Conservation (phyloP, 2,888 invertebrate genomes). For the Nipponacmea schrenckii region DNA sequence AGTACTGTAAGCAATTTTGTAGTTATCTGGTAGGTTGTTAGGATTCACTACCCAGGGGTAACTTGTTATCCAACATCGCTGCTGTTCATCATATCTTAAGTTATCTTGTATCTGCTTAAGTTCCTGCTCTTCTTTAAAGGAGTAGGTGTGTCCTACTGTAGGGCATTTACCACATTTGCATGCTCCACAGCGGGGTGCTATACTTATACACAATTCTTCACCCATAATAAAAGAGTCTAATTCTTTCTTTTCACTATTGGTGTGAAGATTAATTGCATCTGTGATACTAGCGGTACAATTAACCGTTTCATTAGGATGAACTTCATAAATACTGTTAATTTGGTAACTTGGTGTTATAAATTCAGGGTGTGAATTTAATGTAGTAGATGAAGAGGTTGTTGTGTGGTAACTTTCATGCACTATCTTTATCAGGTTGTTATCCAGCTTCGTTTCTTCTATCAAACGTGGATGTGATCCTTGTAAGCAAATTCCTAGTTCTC, state of each 20-base stretch:
- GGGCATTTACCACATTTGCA: conserved; percentile 18
- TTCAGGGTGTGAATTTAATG: background rate
- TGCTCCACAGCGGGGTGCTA: conserved; percentile 11
- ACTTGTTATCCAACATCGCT: conserved; percentile 12
- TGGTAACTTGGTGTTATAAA: background rate
- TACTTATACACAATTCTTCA: conserved; percentile 15
- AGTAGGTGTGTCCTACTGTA: conserved; percentile 20
- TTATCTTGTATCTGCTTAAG: conserved; percentile 14
- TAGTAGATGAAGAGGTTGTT: background rate
- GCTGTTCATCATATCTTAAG: conserved; percentile 9
- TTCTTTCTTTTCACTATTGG: background rate
- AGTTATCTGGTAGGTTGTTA: conserved; percentile 15
- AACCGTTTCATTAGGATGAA: background rate
- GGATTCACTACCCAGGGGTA: conserved; percentile 20
- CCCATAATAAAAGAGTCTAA: conserved; percentile 8
- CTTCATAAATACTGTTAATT: background rate
- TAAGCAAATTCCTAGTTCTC: conserved; percentile 1
- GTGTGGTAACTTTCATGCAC: background rate
- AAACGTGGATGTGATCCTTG: conserved; percentile 8
- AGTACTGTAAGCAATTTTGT: conserved; percentile 9
- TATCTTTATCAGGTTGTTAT: background rate
- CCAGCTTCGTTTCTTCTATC: conserved; percentile 11
- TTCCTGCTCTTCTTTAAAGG: conserved; percentile 23
- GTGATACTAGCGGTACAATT: background rate
- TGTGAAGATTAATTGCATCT: background rate